Conservation (phyloP, 2,113 vertebrate species). For the Poicephalus gulielmi region DNA sequence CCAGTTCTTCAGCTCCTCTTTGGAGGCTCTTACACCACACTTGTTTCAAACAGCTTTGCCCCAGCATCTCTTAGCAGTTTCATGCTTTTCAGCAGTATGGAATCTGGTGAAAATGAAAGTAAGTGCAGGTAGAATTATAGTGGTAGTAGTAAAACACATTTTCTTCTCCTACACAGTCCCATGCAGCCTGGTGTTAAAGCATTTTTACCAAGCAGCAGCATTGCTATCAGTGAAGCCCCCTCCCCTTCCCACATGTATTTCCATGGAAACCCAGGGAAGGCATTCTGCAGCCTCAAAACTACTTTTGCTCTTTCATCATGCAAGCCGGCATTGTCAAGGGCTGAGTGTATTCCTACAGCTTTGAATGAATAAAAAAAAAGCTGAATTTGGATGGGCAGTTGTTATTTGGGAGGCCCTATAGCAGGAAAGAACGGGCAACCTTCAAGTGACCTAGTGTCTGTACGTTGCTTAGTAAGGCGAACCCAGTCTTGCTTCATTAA, state of each 20-base stretch:
- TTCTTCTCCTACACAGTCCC: background rate
- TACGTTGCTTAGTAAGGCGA: conserved; percentile 19
- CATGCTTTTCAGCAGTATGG: background rate
- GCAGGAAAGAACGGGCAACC: conserved; percentile 22
- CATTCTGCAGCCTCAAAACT: conserved; percentile 86
- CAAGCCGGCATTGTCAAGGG: conserved; percentile 78
- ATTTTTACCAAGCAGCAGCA: conserved; percentile 26
- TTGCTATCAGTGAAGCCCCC: conserved; percentile 37
- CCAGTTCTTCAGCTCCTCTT: background rate
- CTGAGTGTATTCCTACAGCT: conserved; percentile 75
- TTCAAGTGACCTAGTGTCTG: conserved; percentile 43
- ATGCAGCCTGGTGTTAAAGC: background rate
- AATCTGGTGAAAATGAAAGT: background rate
- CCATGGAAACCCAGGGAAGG: conserved; percentile 86
- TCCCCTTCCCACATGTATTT: conserved; percentile 84
- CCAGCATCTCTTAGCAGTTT: background rate
- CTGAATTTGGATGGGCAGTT: conserved; percentile 57
- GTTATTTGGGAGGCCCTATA: conserved; percentile 47
- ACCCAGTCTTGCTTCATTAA: conserved; percentile 30
- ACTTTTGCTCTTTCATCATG: conserved; percentile 83
- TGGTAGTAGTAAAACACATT: background rate
- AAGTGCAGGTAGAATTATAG: background rate
- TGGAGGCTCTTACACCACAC: fast-evolving
- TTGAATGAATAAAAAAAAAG: conserved; percentile 45
- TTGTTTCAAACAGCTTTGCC: background rate